These are phyloP conservation scores for Anabas testudineus DNA, from an alignment of 2,797 vertebrate species.

Conservation along the genomic window DNA sequence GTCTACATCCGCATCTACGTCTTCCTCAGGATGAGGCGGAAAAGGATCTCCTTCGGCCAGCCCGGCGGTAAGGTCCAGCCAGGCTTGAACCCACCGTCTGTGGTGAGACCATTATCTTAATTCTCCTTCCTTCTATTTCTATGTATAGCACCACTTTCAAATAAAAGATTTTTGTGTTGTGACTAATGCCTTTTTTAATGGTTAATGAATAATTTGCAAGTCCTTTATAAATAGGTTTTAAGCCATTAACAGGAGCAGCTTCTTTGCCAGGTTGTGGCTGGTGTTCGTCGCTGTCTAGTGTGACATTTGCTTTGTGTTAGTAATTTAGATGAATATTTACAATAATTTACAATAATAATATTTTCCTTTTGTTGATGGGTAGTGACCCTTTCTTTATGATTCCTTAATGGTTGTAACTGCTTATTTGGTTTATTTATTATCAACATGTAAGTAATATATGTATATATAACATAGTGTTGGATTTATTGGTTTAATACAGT, in stretches of 20 bases:
- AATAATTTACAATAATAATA: no score
- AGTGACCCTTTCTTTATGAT: background rate
- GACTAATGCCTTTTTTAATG: background rate
- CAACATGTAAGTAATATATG: no score
- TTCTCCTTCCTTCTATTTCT: background rate
- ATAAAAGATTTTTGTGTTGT: background rate
- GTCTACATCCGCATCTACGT: constrained; percentile 95
- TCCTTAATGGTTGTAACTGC: background rate
- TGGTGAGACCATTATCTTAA: constrained; percentile 77
- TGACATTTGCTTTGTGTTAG: background rate
- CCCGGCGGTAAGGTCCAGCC: constrained; percentile 86
- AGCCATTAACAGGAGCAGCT: background rate
- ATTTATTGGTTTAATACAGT: background rate
- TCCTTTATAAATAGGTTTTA: background rate
- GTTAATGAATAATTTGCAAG: background rate
- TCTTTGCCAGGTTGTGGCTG: background rate
- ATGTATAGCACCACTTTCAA: background rate
- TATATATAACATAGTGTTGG: no score
- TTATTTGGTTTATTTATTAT: no score
- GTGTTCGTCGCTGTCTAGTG: background rate
- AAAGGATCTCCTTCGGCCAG: constrained; percentile 89
- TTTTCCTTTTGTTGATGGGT: no score
- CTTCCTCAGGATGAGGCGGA: constrained; percentile 91
- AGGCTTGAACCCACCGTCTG: constrained; percentile 70
- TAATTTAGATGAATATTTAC: no score